Evolutionary conservation across 1,140 invertebrate species (phyloP).

Genomic region (Acromyrmex heyeri): DNA sequence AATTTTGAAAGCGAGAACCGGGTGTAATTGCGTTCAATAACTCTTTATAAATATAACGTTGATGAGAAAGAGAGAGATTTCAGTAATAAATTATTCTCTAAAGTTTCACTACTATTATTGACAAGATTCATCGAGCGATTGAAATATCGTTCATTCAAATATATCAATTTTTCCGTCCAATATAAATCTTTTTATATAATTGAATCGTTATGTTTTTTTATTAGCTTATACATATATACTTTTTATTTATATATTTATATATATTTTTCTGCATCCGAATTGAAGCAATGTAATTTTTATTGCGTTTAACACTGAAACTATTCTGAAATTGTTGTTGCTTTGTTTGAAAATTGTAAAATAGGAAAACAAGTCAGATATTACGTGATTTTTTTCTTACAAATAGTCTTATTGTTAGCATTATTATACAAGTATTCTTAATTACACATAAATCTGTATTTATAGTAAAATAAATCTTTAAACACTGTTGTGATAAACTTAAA

Average conservation of each 20-base stretch:
- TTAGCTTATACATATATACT: slow-evolving; percentile 12
- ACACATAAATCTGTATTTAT: background rate
- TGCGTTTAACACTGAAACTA: background rate
- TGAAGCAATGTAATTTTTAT: slow-evolving; percentile 31
- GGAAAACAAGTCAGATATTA: background rate
- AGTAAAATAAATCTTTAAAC: background rate
- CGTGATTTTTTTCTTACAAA: background rate
- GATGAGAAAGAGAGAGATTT: slow-evolving; percentile 23
- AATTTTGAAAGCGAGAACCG: slow-evolving; percentile 39
- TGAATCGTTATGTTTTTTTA: slow-evolving; percentile 41
- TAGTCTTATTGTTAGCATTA: background rate
- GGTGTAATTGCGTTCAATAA: slow-evolving; percentile 29
- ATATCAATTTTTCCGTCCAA: slow-evolving; percentile 26
- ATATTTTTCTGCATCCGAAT: slow-evolving; percentile 10
- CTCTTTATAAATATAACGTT: slow-evolving; percentile 20
- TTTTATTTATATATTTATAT: slow-evolving; percentile 14
- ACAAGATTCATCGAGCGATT: slow-evolving; percentile 23
- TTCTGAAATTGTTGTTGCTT: background rate
- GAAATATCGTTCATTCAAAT: slow-evolving; percentile 20
- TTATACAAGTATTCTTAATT: background rate
- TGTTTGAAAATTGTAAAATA: background rate
- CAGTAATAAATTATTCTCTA: slow-evolving; percentile 28
- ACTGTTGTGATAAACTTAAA: background rate
- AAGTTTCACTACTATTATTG: slow-evolving; percentile 19
- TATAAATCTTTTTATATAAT: slow-evolving; percentile 34